Base-by-base conservation (phyloP, 2,113 vertebrate species). In the Cygnus buccinator region DNA sequence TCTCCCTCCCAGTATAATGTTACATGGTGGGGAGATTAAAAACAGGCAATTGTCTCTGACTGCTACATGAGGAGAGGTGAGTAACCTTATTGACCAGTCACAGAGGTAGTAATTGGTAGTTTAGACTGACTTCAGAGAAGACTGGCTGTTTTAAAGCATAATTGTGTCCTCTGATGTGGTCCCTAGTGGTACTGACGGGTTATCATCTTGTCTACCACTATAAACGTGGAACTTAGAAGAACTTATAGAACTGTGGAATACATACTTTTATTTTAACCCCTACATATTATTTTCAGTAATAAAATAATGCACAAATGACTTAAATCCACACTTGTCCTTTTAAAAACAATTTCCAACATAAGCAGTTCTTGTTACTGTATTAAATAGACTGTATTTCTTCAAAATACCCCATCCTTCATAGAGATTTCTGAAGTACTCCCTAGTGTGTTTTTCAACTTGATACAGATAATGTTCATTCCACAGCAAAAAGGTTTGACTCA, bases 1-100 rank as follows among this genome's bases (percentile, higher is more conserved):
- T 68, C 43, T 68, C 14, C 20, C 50, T 83, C 23, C n/a, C 50
- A 1, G 0, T 77, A 8, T 37, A 44, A 13, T 44, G 33, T 29
- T 65, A 41, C 0, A 0, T 67, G 68, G 55, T 50, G 39, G 61
- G 46, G 22, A 71, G 46, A 84, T 73, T 50, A 84, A 92, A 74
- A 0, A 0, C 1, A 0, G 39, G 9, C 1, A 2, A 23, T 83
- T 65, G 22, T 65, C 58, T 71, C 43, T 79, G 83, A 25, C 59
- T 57, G 37, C 33, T 68, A 63, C 19, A 1, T 63, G 19, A 43
- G 43, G 54, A 76, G 50, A 87, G 68, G 55, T 81, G 59, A 71
- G 19, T 55, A 85, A 84, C 83, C 54, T 84, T 79, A n/a, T 12
- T 90, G 73, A 81, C n/a, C 55, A 72, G 43, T 29, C 65, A 31